phyloP scores from a whole-genome alignment of 2,888 invertebrate genomes.

The Thyatira batis region DNA sequence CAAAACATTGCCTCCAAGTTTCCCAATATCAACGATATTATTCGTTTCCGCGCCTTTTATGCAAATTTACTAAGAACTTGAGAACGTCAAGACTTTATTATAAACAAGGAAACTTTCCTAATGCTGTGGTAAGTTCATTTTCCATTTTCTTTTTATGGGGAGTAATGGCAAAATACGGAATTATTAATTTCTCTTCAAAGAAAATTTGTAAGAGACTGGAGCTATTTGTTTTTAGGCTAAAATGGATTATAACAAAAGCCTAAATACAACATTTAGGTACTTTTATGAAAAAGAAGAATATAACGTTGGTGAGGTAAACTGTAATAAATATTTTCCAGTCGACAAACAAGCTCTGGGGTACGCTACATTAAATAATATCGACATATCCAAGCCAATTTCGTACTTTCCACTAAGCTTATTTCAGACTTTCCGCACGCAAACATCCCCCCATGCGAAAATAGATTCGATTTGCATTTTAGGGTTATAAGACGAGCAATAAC shows the following conservation, averaged over 20 bases:
- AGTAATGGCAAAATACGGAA: not conserved
- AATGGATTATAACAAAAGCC: not conserved
- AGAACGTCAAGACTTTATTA: conserved; percentile 44
- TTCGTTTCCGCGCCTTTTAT: conserved; percentile 56
- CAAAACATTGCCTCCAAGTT: conserved; percentile 62
- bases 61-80: conserved; percentile 47
- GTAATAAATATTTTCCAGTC: conserved; percentile 73
- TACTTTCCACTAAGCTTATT: conserved; percentile 73
- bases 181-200: not conserved
- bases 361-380: conserved; percentile 77
- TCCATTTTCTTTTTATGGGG: not conserved
- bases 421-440: conserved; percentile 67
- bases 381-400: conserved; percentile 75
- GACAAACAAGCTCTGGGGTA: conserved; percentile 66
- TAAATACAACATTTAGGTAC: conserved; percentile 12
- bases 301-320: conserved; percentile 51
- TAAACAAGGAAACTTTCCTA: conserved; percentile 42
- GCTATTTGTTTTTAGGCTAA: not conserved
- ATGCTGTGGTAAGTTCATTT: conserved; percentile 10
- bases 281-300: conserved; percentile 38
- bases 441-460: conserved; percentile 65
- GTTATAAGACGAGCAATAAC: conserved; percentile 60
- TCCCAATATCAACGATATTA: conserved; percentile 67
- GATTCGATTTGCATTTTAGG: conserved; percentile 71
- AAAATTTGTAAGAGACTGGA: not conserved